A percentile compares a stretch with the other conserved stretches of the same genome.
These are phyloP conservation scores for Gari tellinella DNA, from an alignment of 2,888 invertebrate species.

Conservation along the genomic window DNA sequence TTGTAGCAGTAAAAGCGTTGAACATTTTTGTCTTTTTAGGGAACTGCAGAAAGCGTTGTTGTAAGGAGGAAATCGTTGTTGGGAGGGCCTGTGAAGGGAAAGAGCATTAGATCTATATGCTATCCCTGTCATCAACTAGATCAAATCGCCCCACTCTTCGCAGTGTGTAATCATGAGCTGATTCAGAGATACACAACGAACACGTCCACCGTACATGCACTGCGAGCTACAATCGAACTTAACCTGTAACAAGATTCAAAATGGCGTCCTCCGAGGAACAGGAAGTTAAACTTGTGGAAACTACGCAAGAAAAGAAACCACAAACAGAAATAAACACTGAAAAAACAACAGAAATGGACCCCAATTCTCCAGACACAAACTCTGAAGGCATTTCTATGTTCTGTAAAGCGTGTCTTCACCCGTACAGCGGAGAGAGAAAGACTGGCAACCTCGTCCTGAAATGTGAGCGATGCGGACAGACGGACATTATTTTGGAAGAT, in stretches of 20 bases:
- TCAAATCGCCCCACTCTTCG: too few relatives aligned
- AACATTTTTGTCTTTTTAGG: too few relatives aligned
- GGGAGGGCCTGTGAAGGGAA: too few relatives aligned
- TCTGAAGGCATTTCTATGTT: conserved; percentile 54
- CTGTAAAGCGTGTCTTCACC: conserved; percentile 58
- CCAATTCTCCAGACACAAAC: conserved; percentile 1
- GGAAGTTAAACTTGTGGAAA: conserved; percentile 16
- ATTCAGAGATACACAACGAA: too few relatives aligned
- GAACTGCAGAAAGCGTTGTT: too few relatives aligned
- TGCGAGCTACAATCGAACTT: too few relatives aligned
- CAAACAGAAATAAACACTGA: background rate
- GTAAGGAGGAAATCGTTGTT: too few relatives aligned
- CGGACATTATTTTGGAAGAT: conserved; percentile 47
- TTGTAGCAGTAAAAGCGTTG: too few relatives aligned
- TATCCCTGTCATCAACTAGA: too few relatives aligned
- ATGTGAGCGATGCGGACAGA: conserved; percentile 58
- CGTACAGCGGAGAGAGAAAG: conserved; percentile 55
- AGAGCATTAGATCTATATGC: too few relatives aligned
- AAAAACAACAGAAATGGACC: conserved; percentile 1
- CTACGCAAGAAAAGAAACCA: background rate
- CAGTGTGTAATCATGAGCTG: too few relatives aligned
- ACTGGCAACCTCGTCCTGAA: conserved; percentile 49
- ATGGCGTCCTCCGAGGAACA: conserved; percentile 27
- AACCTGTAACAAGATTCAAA: conserved; percentile 2
- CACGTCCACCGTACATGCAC: too few relatives aligned